Conservation (phyloP, 2,888 invertebrate genomes). For the Amiota mariae region DNA sequence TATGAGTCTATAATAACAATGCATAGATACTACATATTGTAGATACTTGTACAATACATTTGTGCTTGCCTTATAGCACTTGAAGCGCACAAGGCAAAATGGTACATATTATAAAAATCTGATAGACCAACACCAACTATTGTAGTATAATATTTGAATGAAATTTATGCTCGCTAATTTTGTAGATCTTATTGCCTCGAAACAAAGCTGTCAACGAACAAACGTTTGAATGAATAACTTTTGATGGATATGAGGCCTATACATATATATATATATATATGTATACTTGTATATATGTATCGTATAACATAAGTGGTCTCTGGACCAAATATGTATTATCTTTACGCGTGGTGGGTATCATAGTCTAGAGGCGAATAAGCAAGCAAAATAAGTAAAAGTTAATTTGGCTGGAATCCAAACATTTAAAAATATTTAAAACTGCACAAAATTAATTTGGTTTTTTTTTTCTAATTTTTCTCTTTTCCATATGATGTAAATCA, state of each 20-base stretch:
- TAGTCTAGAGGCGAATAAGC: neutral
- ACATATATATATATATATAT: neutral
- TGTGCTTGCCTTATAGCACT: no score
- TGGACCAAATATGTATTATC: neutral
- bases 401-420: slow-evolving; percentile 46
- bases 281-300: neutral
- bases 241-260: slow-evolving; percentile 25
- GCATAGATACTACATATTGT: no score
- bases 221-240: neutral
- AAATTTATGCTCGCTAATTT: slow-evolving; percentile 23
- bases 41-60: no score
- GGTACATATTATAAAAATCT: no score
- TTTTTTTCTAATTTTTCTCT: neutral
- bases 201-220: slow-evolving; percentile 19
- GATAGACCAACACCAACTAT: no score
- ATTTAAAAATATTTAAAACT: slow-evolving; percentile 8
- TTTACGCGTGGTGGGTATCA: neutral
- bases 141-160: neutral
- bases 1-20: no score
- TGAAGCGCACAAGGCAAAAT: no score
- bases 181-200: neutral
- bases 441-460: neutral
- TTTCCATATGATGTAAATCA: slow-evolving; percentile 1
- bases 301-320: neutral
- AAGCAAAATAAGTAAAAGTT: slow-evolving; percentile 38